Base-by-base conservation (phyloP, 1,140 invertebrate species). In the Coelopa frigida region DNA sequence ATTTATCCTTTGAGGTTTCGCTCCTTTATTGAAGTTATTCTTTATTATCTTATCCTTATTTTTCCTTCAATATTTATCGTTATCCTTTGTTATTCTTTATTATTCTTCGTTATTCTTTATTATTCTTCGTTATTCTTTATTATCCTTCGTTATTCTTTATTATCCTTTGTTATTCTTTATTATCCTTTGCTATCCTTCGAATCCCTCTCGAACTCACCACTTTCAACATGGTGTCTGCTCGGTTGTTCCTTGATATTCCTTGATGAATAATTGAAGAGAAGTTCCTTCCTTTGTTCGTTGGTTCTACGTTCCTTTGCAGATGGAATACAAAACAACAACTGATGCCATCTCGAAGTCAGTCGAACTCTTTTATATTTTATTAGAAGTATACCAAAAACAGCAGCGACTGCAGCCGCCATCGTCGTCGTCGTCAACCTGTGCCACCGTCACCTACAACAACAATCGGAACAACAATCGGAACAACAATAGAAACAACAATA, bases 291-390 rank as follows among this genome's bases (percentile, higher is more conserved):
- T 29, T 37, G 39, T n/a, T 23, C 51, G 40, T 48, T 29, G 6
- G 39, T 4, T 20, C 21, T 10, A 21, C 40, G 29, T 53, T 49
- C 50, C 51, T 57, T 39, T 47, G 51, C 50, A 45, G 54, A 51
- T 63, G 53, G 33, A 29, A 29, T 29, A 8, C 17, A 24, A 17
- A 38, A 46, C 11, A 15, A n/a, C 58, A 58, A 64, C 61, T 64
- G 61, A 64, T 64, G 61, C 56, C 53, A 56, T 49, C 47, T 41
- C 37, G 35, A 53, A 40, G 45, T 49, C 36, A 43, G 33, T 43
- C 40, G 38, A 44, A 49, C 48, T 46, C 61, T 64, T 64, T 64
- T 64, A 64, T 64, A 57, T 51, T 44, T 45, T 47, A 18, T 38
- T 41, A 22, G 15, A 39, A n/a, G 11, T 29, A 29, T n/a, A 7